Evolutionary conservation across 2,797 vertebrate genomes (phyloP).

Genomic region (Halcyon chelicuti): DNA sequence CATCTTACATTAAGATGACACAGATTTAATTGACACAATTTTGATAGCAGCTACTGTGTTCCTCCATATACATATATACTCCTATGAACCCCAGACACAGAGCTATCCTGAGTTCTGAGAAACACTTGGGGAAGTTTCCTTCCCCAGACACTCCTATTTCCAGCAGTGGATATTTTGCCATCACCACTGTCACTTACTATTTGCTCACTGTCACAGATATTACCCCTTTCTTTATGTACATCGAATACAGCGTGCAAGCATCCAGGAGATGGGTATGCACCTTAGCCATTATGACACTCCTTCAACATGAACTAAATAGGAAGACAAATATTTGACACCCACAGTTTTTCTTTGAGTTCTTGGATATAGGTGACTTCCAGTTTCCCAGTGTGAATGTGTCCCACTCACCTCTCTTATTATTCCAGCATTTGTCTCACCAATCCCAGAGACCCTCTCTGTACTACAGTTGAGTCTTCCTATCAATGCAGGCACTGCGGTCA

Average conservation of each 20-base stretch:
- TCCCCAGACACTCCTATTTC: neutral
- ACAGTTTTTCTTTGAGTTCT: neutral
- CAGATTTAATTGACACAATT: neutral
- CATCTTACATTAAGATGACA: neutral
- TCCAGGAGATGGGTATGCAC: neutral
- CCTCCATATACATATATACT: neutral
- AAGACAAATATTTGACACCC: neutral
- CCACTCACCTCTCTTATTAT: neutral
- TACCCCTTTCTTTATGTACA: neutral
- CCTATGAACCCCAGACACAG: neutral
- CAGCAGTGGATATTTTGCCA: neutral
- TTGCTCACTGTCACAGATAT: neutral
- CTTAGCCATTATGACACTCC: neutral
- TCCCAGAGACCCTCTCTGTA: neutral
- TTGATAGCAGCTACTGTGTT: neutral
- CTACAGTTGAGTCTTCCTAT: neutral
- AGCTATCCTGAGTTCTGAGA: neutral
- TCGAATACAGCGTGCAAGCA: neutral
- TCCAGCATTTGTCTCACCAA: accelerated
- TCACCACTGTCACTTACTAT: neutral
- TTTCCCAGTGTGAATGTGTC: neutral
- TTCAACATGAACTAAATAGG: neutral
- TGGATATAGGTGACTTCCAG: neutral
- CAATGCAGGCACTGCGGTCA: neutral
- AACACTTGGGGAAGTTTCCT: neutral